A percentile compares a stretch with the other conserved stretches of the same genome.
These are phyloP conservation scores for Echeneis naucrates DNA, from an alignment of 2,797 vertebrate species.

Conservation along the genomic window DNA sequence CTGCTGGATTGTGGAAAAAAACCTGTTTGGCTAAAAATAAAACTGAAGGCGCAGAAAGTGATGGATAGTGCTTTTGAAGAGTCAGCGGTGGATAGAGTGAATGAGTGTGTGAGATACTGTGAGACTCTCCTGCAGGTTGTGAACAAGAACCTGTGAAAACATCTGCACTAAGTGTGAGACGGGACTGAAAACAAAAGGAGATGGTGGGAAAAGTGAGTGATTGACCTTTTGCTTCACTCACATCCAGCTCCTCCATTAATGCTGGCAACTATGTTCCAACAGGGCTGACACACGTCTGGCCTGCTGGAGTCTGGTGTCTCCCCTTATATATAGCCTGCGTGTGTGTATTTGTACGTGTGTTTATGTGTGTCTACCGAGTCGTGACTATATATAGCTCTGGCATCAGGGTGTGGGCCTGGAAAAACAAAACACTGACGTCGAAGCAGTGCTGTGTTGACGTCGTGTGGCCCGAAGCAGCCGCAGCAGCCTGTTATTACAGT, in stretches of 20 bases:
- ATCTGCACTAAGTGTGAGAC: constrained; percentile 33
- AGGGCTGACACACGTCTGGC: constrained; percentile 82
- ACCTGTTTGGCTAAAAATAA: constrained; percentile 45
- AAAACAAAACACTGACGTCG: constrained; percentile 86
- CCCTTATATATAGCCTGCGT: constrained; percentile 65
- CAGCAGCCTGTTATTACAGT: constrained; percentile 78
- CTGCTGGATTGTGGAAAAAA: constrained; percentile 39
- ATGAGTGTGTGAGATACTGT: constrained; percentile 1
- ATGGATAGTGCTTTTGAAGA: constrained; percentile 34
- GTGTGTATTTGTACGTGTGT: constrained; percentile 44
- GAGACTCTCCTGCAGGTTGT: constrained; percentile 9
- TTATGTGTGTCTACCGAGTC: constrained; percentile 52
- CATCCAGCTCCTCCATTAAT: constrained; percentile 42
- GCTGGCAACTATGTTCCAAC: constrained; percentile 59
- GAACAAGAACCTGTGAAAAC: constrained; percentile 31
- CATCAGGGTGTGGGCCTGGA: constrained; percentile 86
- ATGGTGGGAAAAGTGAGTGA: constrained; percentile 46
- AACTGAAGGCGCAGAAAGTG: constrained; percentile 5
- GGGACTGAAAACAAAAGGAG: constrained; percentile 13
- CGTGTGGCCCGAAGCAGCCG: constrained; percentile 64
- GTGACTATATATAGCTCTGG: constrained; percentile 80
- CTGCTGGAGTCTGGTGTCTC: constrained; percentile 71
- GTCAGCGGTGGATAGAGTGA: constrained; percentile 25
- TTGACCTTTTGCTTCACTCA: constrained; percentile 48
- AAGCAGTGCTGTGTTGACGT: constrained; percentile 77